phyloP scores from a whole-genome alignment of 2,797 vertebrate genomes.

The Characodon lateralis region DNA sequence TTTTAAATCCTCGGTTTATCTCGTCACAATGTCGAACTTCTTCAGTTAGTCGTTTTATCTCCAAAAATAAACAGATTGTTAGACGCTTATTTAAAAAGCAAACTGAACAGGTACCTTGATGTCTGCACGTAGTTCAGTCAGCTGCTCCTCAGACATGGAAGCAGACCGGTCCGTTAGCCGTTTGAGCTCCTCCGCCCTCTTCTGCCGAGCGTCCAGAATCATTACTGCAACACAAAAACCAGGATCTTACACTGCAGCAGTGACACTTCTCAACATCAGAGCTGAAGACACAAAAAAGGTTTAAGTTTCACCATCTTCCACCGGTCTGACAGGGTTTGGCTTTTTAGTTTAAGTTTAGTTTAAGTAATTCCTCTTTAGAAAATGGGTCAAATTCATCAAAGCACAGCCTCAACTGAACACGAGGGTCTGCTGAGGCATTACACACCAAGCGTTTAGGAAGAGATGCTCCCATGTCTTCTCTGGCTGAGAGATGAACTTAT shows the following conservation, averaged over 20 bases:
- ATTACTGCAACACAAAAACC: constrained; percentile 81
- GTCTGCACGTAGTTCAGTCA: constrained; percentile 92
- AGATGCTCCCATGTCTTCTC: not conserved
- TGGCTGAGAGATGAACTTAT: not conserved
- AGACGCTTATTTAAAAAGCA: not conserved
- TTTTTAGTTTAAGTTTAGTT: too few species aligned
- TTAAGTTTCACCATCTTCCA: not conserved
- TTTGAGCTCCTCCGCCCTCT: constrained; percentile 88
- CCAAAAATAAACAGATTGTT: not conserved
- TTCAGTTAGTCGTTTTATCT: not conserved
- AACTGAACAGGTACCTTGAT: constrained; percentile 85
- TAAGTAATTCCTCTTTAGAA: not conserved
- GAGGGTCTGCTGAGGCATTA: not conserved
- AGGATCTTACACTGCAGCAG: not conserved
- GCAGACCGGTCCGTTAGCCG: constrained; percentile 89
- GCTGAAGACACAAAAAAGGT: too few species aligned
- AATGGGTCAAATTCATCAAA: not conserved
- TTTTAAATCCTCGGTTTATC: not conserved
- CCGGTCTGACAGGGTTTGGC: not conserved
- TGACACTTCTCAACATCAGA: not conserved
- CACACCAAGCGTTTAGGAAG: not conserved
- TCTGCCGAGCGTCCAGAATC: constrained; percentile 89
- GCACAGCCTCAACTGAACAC: not conserved
- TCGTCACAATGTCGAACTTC: not conserved
- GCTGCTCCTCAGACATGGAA: constrained; percentile 92